Evolutionary conservation across 2,888 invertebrate species (phyloP).

Genomic region (Blera fallax): DNA sequence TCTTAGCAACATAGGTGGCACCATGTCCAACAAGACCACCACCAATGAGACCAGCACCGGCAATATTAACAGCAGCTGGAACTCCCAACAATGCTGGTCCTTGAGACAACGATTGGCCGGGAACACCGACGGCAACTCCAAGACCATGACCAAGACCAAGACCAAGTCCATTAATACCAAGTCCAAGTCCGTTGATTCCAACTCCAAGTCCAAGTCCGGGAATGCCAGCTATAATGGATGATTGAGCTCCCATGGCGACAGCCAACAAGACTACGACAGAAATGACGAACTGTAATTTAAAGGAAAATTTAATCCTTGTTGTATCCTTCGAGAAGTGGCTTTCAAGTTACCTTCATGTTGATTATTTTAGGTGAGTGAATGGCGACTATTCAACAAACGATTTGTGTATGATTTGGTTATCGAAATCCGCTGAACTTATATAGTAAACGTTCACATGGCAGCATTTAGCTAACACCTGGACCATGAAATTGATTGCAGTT

Average conservation of each 20-base stretch:
- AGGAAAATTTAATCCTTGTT: background rate
- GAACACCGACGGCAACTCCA: background rate
- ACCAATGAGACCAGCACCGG: constrained; percentile 76
- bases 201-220: constrained; percentile 19
- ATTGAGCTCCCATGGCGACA: constrained; percentile 78
- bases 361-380: constrained; percentile 1
- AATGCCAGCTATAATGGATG: constrained; percentile 76
- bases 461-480: background rate
- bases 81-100: constrained; percentile 46
- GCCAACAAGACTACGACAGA: constrained; percentile 78
- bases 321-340: background rate
- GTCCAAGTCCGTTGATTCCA: constrained; percentile 72
- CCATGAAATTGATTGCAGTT: background rate
- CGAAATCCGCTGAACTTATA: constrained; percentile 35
- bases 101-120: constrained; percentile 52
- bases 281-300: constrained; percentile 75
- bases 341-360: constrained; percentile 61
- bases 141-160: constrained; percentile 44
- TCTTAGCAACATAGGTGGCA: constrained; percentile 78
- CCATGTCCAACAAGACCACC: constrained; percentile 78
- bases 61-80: constrained; percentile 42
- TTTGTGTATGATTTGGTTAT: constrained; percentile 32
- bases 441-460: background rate
- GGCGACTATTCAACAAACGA: constrained; percentile 22
- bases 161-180: background rate